Conservation (phyloP, 2,113 vertebrate genomes). For the Aepyceros melampus region DNA sequence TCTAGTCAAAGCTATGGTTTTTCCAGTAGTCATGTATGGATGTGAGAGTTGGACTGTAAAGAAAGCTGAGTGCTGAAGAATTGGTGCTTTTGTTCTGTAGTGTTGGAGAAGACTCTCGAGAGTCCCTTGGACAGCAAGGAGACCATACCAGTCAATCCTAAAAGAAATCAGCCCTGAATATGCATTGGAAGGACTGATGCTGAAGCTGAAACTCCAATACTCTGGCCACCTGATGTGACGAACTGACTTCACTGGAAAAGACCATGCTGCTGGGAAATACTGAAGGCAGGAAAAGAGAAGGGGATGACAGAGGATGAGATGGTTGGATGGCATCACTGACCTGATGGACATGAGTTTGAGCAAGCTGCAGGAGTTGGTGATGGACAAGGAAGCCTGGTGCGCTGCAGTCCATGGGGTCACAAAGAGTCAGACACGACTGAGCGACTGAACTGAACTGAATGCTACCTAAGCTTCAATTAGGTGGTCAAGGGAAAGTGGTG, state of each 20-base stretch:
- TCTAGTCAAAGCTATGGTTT: not conserved
- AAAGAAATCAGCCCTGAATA: not conserved
- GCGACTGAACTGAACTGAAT: not conserved
- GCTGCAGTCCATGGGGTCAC: rapidly evolving
- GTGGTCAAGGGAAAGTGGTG: not conserved
- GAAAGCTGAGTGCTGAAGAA: not conserved
- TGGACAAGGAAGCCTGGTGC: not conserved
- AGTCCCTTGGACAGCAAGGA: not conserved
- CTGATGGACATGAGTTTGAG: not conserved
- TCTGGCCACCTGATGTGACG: rapidly evolving
- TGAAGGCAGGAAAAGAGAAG: not conserved
- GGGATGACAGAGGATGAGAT: not conserved
- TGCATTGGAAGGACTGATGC: not conserved
- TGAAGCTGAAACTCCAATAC: not conserved
- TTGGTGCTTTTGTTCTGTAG: not conserved
- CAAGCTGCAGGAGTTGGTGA: not conserved
- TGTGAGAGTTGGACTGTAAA: not conserved
- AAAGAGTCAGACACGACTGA: not conserved
- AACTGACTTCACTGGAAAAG: not conserved
- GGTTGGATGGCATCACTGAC: not conserved
- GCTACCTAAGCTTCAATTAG: not conserved
- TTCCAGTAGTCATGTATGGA: not conserved
- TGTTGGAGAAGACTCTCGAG: not conserved
- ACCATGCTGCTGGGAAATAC: not conserved
- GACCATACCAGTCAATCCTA: not conserved